Evolutionary conservation across 1,140 invertebrate species (phyloP), one percentile per base, ranked within the genome.

Genomic region (Drosophila arawakana): DNA sequence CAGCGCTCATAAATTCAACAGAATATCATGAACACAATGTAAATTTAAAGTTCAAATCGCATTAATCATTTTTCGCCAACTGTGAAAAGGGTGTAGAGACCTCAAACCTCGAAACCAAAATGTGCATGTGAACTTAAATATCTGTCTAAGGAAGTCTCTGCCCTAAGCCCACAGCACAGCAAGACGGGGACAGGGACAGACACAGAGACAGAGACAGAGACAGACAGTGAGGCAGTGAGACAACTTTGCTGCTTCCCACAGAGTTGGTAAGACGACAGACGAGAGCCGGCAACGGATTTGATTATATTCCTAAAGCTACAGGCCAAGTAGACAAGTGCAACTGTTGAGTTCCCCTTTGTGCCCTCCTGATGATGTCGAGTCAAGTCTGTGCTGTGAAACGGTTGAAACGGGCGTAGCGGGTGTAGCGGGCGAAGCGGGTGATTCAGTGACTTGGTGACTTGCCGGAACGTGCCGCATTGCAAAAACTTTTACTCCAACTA

Each of bases 11-110:
- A 88, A 88, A 88, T 88, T 88, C 80, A 89, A 89, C 73, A 89
- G 86, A 88, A 88, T 88, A 88, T 88, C 84, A 88, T 88, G 83
- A 88, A 78, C 80, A 88, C 83, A 89, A 88, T 88, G 83, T 88
- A 88, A 88, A 88, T 88, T 88, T 88, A 78, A 88, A 88, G 83
- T 88, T 88, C 80, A 88, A 88, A 88, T 88, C 83, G 76, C 83
- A 88, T 88, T 88, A 88, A 88, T 88, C 83, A 88, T 88, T 88
- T 88, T 89, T 80, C 76, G 73, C 73, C 49, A 74, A 43, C 69
- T 61, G 60, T 69, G 76, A 71, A 75, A 75, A 75, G 73, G 73
- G 73, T 71, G 73, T 41, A 21, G 46, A 60, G 49, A 55, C 46
- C 37, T 13, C 11, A 13, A 11, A 0, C n/a, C 13, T 43, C 10